Percentiles rank a stretch among this genome's conserved stretches.
Conservation (phyloP, 2,797 vertebrate species). For the Tenualosa ilisha region DNA sequence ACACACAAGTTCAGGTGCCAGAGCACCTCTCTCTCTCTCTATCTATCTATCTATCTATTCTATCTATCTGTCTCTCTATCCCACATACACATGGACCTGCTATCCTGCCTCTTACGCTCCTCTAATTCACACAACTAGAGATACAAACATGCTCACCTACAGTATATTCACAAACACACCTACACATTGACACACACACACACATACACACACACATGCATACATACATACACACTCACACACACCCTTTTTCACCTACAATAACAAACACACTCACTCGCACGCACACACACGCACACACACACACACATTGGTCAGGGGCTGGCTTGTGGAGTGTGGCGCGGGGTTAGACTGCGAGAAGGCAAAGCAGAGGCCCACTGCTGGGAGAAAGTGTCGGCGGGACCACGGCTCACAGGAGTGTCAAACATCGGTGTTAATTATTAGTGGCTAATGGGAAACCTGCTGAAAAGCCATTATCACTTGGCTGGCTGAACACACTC, state of each 20-base stretch:
- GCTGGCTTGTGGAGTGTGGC: neutral
- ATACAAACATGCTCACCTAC: neutral
- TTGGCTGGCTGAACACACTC: constrained; percentile 26
- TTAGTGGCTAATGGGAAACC: constrained; percentile 38
- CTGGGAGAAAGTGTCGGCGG: neutral
- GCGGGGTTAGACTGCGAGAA: neutral
- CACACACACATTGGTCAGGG: neutral
- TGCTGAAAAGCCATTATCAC: constrained; percentile 34
- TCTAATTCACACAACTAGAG: neutral
- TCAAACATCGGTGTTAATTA: constrained; percentile 32
- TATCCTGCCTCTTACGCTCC: neutral
- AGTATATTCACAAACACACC: neutral
- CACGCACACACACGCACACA: constrained; percentile 14
- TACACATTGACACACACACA: neutral
- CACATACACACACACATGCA: constrained; percentile 15
- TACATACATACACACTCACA: constrained; percentile 8
- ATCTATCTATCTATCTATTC: neutral
- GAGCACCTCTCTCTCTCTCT: neutral
- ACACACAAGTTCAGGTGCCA: neutral
- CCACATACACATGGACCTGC: neutral
- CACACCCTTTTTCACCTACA: neutral
- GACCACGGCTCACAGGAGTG: neutral
- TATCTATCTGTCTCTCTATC: neutral
- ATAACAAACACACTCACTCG: constrained; percentile 27
- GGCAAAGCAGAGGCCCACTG: neutral